These are phyloP conservation scores for Autographa gamma DNA, from an alignment of 2,888 invertebrate genomes.

Conservation along the genomic window DNA sequence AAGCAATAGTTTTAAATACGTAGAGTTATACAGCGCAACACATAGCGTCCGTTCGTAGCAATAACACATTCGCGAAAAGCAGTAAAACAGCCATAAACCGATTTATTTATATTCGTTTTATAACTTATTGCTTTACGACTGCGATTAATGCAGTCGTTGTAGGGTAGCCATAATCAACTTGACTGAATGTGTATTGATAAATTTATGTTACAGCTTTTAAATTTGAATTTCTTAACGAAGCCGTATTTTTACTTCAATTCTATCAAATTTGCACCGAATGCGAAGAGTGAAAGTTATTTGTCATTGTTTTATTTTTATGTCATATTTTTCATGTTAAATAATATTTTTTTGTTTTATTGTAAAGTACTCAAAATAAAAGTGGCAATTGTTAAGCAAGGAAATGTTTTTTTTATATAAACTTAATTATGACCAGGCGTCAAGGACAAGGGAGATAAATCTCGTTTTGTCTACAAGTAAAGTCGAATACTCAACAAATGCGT, in stretches of 20 bases:
- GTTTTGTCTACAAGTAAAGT: slow-evolving; percentile 71
- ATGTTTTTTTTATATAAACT: background rate
- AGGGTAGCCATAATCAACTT: slow-evolving; percentile 68
- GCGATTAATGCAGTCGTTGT: slow-evolving; percentile 76
- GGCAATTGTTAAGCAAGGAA: background rate
- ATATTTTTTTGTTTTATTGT: too few relatives aligned
- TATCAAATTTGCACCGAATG: too few relatives aligned
- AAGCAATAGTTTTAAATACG: slow-evolving; percentile 36
- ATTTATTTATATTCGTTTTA: slow-evolving; percentile 82
- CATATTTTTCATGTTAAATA: too few relatives aligned
- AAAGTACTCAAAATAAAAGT: slow-evolving; percentile 56
- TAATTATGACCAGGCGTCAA: slow-evolving; percentile 60
- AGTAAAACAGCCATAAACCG: slow-evolving; percentile 79
- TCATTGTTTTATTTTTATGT: too few relatives aligned
- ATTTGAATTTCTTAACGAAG: slow-evolving; percentile 27
- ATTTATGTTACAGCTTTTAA: slow-evolving; percentile 62
- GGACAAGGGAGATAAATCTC: slow-evolving; percentile 78
- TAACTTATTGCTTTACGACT: slow-evolving; percentile 81
- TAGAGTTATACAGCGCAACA: slow-evolving; percentile 50
- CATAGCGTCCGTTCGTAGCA: slow-evolving; percentile 70
- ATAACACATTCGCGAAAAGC: slow-evolving; percentile 79
- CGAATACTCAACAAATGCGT: slow-evolving; percentile 68
- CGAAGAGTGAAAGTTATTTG: too few relatives aligned
- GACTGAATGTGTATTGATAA: slow-evolving; percentile 63
- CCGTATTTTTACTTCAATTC: background rate